A percentile compares a stretch with the other conserved stretches of the same genome.
Evolutionary conservation across 1,140 invertebrate genomes (phyloP).

Genomic region (Acromyrmex heyeri): DNA sequence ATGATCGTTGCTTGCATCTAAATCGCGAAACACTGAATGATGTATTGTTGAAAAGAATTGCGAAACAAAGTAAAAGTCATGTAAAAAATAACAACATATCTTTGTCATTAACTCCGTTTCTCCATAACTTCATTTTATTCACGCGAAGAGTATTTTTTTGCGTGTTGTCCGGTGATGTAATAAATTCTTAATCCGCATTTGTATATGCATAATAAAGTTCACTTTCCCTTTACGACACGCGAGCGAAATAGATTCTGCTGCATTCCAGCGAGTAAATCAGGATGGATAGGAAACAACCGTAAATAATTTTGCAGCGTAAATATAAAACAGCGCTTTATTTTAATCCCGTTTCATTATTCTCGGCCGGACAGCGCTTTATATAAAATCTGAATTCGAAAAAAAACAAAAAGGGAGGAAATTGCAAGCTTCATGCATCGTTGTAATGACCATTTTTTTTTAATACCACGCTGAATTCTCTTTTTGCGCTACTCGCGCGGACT

Average conservation of each 20-base stretch:
- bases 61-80: too few species aligned
- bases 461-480: constrained; percentile 16
- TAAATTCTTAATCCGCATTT: constrained; percentile 31
- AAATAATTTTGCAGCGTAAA: constrained; percentile 31
- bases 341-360: constrained; percentile 8
- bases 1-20: constrained; percentile 20
- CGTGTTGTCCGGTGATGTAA: neutral
- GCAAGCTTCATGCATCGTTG: constrained; percentile 12
- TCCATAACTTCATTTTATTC: neutral
- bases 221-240: neutral
- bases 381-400: constrained; percentile 1
- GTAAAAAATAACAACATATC: neutral
- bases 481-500: neutral
- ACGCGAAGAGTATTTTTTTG: constrained; percentile 4
- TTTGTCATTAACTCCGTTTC: neutral
- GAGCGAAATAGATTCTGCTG: constrained; percentile 22
- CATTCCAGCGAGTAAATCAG: constrained; percentile 12
- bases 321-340: constrained; percentile 6
- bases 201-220: neutral
- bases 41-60: neutral
- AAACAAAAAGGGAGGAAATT: neutral
- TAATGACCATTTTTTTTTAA: constrained; percentile 27
- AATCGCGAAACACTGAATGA: constrained; percentile 15
- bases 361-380: neutral
- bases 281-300: neutral